A percentile compares a stretch with the other conserved stretches of the same genome.
These are phyloP conservation scores for Pseudopleuronectes americanus DNA, from an alignment of 2,797 vertebrate species.

Conservation along the genomic window DNA sequence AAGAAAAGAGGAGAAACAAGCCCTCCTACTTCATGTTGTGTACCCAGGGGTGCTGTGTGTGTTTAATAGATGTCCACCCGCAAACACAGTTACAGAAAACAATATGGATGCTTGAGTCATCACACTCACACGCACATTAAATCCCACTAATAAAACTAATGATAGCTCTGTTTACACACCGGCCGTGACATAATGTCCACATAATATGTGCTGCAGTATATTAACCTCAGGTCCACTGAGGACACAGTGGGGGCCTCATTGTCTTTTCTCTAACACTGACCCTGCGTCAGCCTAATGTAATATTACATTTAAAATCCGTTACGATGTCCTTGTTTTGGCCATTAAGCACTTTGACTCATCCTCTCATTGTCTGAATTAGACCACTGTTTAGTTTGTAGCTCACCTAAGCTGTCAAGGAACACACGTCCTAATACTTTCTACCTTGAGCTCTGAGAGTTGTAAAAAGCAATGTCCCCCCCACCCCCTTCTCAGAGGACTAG, in stretches of 20 bases:
- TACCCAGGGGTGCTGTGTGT: conserved; percentile 2
- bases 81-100: conserved; percentile 42
- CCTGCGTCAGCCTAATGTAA: conserved; percentile 44
- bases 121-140: conserved; percentile 9
- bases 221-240: conserved; percentile 33
- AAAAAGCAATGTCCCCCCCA: neutral
- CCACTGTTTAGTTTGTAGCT: neutral
- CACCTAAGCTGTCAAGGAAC: neutral
- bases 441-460: neutral
- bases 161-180: conserved; percentile 33
- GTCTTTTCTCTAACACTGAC: conserved; percentile 31
- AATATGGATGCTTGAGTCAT: conserved; percentile 14
- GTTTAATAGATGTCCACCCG: conserved; percentile 28
- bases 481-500: neutral
- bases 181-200: conserved; percentile 20
- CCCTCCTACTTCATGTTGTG: neutral
- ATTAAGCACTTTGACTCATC: conserved; percentile 42
- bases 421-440: neutral
- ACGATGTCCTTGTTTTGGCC: conserved; percentile 48
- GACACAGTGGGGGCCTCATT: conserved; percentile 20
- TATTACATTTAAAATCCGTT: conserved; percentile 35
- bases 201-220: conserved; percentile 13
- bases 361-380: neutral
- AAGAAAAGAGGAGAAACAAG: neutral
- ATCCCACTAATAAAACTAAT: conserved; percentile 31